Percentiles rank a stretch among this genome's conserved stretches.
Evolutionary conservation across 2,113 vertebrate genomes (phyloP).

Genomic region (Amblyornis subalaris): DNA sequence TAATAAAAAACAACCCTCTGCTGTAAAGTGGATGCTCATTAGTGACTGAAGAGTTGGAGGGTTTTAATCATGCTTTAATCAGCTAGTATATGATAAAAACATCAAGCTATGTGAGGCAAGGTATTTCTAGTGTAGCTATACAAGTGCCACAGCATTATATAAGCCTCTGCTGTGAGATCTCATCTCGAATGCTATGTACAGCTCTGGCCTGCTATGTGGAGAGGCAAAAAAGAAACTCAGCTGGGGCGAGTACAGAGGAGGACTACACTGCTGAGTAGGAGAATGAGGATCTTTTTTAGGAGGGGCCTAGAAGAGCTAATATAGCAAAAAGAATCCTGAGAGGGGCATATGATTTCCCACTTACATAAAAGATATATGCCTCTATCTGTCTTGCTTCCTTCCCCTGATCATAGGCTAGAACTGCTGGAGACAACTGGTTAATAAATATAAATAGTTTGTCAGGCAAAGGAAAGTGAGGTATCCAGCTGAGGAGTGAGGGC

Average conservation of each 20-base stretch:
- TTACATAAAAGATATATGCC: constrained; percentile 5
- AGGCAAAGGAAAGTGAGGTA: not conserved
- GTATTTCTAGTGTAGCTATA: constrained; percentile 63
- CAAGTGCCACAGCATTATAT: constrained; percentile 60
- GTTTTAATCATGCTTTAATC: constrained; percentile 68
- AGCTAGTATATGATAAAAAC: constrained; percentile 61
- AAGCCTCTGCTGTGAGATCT: constrained; percentile 56
- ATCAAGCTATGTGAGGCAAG: constrained; percentile 53
- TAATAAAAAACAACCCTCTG: constrained; percentile 14
- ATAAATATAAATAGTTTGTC: not conserved
- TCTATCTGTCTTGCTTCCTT: not conserved
- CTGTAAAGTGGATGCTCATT: constrained; percentile 64
- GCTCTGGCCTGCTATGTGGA: constrained; percentile 40
- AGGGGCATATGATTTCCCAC: not conserved
- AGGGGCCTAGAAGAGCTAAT: constrained; percentile 41
- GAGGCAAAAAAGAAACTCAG: constrained; percentile 60
- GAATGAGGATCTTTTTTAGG: constrained; percentile 52
- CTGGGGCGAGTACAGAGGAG: constrained; percentile 65
- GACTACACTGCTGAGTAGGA: constrained; percentile 58
- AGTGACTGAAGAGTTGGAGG: constrained; percentile 60
- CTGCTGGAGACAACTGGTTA: not conserved
- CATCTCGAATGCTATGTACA: constrained; percentile 40
- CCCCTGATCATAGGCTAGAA: not conserved
- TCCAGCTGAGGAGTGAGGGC: not conserved
- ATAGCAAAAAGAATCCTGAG: constrained; percentile 25